A percentile compares a stretch with the other conserved stretches of the same genome.
These are phyloP conservation scores for Drosophila meridionalis DNA, from an alignment of 2,888 invertebrate species.

Conservation along the genomic window DNA sequence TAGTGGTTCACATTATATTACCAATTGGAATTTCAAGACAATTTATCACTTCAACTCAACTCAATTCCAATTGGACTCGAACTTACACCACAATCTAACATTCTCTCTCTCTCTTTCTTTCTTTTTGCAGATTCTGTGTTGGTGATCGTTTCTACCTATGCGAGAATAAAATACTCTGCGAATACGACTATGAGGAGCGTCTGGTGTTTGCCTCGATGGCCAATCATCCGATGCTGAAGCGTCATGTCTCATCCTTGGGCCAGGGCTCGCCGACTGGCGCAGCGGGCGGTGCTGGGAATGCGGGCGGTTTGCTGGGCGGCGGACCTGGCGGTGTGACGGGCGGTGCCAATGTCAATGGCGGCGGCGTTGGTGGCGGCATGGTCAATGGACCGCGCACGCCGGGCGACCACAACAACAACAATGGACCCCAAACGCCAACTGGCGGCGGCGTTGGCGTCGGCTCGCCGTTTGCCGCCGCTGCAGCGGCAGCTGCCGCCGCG, in stretches of 20 bases:
- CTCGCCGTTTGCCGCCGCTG: constrained; percentile 81
- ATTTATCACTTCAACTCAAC: too few species aligned
- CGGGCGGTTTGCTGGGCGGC: constrained; percentile 66
- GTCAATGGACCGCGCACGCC: constrained; percentile 83
- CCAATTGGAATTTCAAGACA: not conserved
- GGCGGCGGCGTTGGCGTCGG: constrained; percentile 74
- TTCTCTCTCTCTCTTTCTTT: not conserved
- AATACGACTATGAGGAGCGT: constrained; percentile 98
- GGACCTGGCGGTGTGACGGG: constrained; percentile 66
- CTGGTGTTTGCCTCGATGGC: constrained; percentile 98
- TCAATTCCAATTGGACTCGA: not conserved
- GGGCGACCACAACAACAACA: constrained; percentile 84
- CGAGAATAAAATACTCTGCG: constrained; percentile 98
- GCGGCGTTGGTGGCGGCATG: constrained; percentile 56
- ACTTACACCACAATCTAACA: not conserved
- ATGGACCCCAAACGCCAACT: constrained; percentile 83
- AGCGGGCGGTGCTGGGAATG: constrained; percentile 63
- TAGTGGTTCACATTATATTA: not conserved
- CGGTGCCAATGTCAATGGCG: constrained; percentile 50
- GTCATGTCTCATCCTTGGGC: constrained; percentile 84
- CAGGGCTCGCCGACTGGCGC: constrained; percentile 83
- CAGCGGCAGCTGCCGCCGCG: constrained; percentile 82
- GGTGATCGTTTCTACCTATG: constrained; percentile 98
- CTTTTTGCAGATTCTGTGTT: constrained; percentile 94
- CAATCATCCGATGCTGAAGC: constrained; percentile 89